Evolutionary conservation across 2,888 invertebrate species (phyloP).

Genomic region (Parnassius mnemosyne): DNA sequence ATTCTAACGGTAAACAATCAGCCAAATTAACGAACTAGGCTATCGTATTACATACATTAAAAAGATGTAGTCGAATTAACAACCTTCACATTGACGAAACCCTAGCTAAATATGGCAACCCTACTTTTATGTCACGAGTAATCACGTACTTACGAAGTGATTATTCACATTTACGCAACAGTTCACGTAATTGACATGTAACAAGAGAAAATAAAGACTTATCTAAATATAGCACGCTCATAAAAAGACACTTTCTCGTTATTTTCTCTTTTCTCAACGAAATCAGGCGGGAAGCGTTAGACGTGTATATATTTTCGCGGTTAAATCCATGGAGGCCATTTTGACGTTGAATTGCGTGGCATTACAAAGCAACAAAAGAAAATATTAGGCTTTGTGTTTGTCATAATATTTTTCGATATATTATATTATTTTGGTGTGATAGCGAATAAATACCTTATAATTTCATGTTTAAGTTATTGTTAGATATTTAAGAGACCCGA

Average conservation of each 20-base stretch:
- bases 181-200: conserved; percentile 9
- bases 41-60: too few species aligned
- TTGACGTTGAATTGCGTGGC: conserved; percentile 5
- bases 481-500: too few species aligned
- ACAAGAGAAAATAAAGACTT: conserved; percentile 16
- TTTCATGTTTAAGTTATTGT: too few species aligned
- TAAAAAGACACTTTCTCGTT: conserved; percentile 20
- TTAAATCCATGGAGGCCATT: conserved; percentile 17
- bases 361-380: neutral
- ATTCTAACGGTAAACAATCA: too few species aligned
- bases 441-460: too few species aligned
- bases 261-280: conserved; percentile 15
- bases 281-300: conserved; percentile 15
- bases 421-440: too few species aligned
- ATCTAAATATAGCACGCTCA: conserved; percentile 11
- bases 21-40: too few species aligned
- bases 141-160: conserved; percentile 16
- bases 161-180: conserved; percentile 14
- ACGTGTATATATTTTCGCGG: conserved; percentile 25
- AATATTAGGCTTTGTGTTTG: neutral
- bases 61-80: too few species aligned
- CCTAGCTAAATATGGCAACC: too few species aligned
- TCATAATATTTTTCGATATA: too few species aligned
- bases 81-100: too few species aligned
- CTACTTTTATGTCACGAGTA: conserved; percentile 13